Conservation (phyloP, 2,888 invertebrate species). For the Blomia tropicalis region DNA sequence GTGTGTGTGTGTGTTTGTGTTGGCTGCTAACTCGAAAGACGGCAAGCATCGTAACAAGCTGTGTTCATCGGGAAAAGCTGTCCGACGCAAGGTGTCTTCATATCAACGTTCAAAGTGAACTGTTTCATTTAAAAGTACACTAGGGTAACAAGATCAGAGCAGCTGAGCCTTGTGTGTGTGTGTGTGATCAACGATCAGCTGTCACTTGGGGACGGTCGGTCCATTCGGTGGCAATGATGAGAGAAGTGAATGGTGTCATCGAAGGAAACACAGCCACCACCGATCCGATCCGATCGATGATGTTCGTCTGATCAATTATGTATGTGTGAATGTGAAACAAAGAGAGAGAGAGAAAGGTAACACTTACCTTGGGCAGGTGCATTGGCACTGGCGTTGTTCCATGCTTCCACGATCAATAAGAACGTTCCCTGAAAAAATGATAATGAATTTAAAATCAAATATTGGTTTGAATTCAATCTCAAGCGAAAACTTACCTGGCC, state of each 20-base stretch:
- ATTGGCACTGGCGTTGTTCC: constrained; percentile 40
- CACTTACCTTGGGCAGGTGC: constrained; percentile 42
- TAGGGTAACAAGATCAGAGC: not conserved
- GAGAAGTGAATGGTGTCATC: constrained; percentile 1
- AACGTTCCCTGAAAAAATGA: constrained; percentile 55
- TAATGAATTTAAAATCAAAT: constrained; percentile 5
- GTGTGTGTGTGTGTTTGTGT: not conserved
- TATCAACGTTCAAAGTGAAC: not conserved
- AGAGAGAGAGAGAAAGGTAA: constrained; percentile 15
- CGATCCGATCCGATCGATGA: too few species aligned
- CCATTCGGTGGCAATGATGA: not conserved
- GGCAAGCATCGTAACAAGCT: not conserved
- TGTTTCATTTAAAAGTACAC: constrained; percentile 8
- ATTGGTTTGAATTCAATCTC: not conserved
- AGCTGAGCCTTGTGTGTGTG: not conserved
- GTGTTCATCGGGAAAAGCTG: not conserved
- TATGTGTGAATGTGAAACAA: not conserved
- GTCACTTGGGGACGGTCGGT: constrained; percentile 1
- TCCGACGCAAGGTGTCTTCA: constrained; percentile 5
- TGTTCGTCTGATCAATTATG: not conserved
- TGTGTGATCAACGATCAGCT: not conserved
- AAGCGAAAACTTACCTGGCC: constrained; percentile 72
- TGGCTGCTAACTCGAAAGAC: too few species aligned
- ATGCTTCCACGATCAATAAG: constrained; percentile 89
- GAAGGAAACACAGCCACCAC: too few species aligned